These are phyloP conservation scores for Phlogophora meticulosa DNA, from an alignment of 2,888 invertebrate genomes.

Conservation along the genomic window DNA sequence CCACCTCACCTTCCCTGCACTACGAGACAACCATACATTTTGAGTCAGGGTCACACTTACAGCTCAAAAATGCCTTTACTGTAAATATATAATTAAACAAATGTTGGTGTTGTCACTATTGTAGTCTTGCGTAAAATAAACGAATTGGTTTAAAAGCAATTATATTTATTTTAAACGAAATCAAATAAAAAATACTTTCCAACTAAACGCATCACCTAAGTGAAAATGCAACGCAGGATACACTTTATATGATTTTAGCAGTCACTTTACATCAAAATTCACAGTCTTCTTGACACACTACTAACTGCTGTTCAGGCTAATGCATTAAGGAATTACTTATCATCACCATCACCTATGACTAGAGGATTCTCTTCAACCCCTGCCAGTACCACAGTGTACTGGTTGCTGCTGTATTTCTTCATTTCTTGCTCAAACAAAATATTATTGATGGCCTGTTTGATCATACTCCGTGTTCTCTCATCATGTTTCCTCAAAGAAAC, in stretches of 20 bases:
- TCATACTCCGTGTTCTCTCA: conserved; percentile 85
- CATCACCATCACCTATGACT: conserved; percentile 70
- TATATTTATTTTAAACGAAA: background rate
- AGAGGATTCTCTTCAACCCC: conserved; percentile 81
- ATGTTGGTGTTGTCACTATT: too few species aligned
- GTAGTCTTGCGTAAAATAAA: background rate
- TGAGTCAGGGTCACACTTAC: conserved; percentile 10
- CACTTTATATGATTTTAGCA: background rate
- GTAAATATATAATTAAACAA: too few species aligned
- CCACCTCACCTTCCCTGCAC: conserved; percentile 14
- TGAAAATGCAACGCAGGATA: background rate
- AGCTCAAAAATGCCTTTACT: too few species aligned
- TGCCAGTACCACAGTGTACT: conserved; percentile 76
- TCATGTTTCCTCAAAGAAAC: conserved; percentile 86
- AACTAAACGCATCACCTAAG: background rate
- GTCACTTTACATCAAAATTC: background rate
- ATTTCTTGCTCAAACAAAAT: conserved; percentile 88
- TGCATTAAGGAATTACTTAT: conserved; percentile 49
- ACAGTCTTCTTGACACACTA: conserved; percentile 38
- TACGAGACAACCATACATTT: background rate
- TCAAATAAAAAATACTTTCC: background rate
- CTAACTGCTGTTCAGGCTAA: background rate
- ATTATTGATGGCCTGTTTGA: conserved; percentile 88
- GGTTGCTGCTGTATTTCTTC: conserved; percentile 80
- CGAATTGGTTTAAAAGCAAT: background rate